A percentile compares a stretch with the other conserved stretches of the same genome.
Evolutionary conservation across 2,113 vertebrate species (phyloP).

Genomic region (Ivindomyrus marchei): DNA sequence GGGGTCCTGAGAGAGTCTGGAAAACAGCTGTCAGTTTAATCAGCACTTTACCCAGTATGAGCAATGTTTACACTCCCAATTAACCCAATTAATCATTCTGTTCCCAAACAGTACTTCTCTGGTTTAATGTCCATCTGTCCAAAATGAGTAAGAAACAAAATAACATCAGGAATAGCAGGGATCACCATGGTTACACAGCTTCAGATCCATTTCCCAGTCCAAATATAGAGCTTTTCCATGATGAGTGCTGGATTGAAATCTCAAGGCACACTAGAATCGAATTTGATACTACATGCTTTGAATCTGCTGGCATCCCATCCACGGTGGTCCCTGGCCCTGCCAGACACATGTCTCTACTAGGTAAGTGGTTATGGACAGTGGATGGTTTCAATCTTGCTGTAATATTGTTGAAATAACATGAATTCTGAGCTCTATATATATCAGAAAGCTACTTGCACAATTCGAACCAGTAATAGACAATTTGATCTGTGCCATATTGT

Average conservation of each 20-base stretch:
- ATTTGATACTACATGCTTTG: not conserved
- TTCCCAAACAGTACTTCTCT: not conserved
- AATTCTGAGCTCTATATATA: not conserved
- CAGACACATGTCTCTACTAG: not conserved
- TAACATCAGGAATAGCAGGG: not conserved
- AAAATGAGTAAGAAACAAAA: not conserved
- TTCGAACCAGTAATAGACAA: not conserved
- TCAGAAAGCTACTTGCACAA: not conserved
- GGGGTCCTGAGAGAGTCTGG: not conserved
- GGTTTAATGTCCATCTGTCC: not conserved
- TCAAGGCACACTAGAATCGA: not conserved
- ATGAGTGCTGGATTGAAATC: not conserved
- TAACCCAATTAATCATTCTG: slow-evolving; percentile 1
- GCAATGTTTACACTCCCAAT: not conserved
- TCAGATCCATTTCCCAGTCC: not conserved
- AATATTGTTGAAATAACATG: not conserved
- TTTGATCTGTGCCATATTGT: not conserved
- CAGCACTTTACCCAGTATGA: not conserved
- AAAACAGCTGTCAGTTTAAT: not conserved
- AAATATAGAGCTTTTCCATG: not conserved
- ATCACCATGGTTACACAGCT: not conserved
- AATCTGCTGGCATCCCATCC: not conserved
- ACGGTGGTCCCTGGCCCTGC: not conserved
- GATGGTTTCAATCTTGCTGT: not conserved
- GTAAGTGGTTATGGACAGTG: not conserved